Evolutionary conservation across 2,113 vertebrate genomes (phyloP).

Genomic region (Saguinus imperator): DNA sequence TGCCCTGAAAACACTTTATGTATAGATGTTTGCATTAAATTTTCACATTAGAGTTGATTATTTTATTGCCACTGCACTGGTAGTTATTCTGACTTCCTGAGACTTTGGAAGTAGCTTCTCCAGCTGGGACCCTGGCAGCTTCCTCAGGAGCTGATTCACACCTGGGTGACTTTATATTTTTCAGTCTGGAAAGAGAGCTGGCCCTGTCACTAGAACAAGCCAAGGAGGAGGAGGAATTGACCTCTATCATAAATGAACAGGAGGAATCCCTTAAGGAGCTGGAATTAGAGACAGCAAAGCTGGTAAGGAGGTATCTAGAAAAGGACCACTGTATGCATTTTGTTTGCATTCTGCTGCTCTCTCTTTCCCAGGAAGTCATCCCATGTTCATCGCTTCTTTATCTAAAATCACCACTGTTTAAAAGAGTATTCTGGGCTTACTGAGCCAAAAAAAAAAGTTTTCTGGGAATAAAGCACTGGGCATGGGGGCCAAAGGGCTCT

Average conservation of each 20-base stretch:
- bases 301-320: slow-evolving; percentile 38
- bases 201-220: background rate
- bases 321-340: background rate
- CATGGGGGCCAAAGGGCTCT: background rate
- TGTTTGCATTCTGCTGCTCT: background rate
- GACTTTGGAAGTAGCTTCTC: background rate
- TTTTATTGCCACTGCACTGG: background rate
- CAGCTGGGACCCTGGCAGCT: background rate
- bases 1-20: background rate
- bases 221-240: slow-evolving; percentile 12
- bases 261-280: slow-evolving; percentile 16
- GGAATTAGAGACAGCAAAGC: slow-evolving; percentile 32
- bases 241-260: background rate
- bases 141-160: background rate
- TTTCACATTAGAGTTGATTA: background rate
- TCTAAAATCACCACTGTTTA: background rate
- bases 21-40: background rate
- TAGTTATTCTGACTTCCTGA: background rate
- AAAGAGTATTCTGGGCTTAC: background rate
- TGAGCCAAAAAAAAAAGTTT: too few species aligned
- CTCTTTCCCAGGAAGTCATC: background rate
- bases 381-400: background rate
- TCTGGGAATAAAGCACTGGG: background rate
- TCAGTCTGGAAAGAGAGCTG: slow-evolving; percentile 67
- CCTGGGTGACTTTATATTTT: slow-evolving; percentile 11